Evolutionary conservation across 2,797 vertebrate species (phyloP), one percentile per base, ranked within the genome.

Genomic region (Psittacula echo): DNA sequence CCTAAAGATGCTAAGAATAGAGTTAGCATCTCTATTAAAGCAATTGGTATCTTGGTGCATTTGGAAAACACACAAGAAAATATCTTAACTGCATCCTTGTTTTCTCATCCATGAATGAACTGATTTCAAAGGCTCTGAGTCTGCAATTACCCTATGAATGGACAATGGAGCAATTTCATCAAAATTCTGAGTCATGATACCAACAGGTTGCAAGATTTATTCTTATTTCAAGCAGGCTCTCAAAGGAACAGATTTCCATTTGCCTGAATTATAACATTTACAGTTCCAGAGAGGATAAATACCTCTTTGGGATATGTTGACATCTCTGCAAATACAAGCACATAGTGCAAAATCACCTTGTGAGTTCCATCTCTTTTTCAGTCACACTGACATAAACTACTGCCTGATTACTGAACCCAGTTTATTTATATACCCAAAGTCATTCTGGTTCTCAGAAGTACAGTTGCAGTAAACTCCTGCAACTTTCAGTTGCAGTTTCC

Each of bases 161-260:
- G n/a, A 60, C 24, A 84, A 32, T 22, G 50, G 51, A 61, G 29
- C 20, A 62, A 61, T 86, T 93, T 76, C 71, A 91, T 45, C 44
- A 87, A 82, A 88, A 81, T 23, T 7, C 51, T 20, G 22, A 50
- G 34, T 41, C 19, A 54, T 79, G 53, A 85, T 78, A 82, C 32
- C 41, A 70, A 76, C 34, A 67, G 13, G 34, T 56, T 64, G 45
- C 73, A 81, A 75, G 58, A 85, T 71, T 60, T 90, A 61, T 79
- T 77, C 75, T 73, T 87, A 58, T 84, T 78, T 90, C 78, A 60
- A 54, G 27, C 30, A 54, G 26, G 24, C 42, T 86, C 74, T 85
- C 67, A 90, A 76, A 90, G 47, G 42, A 91, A 93, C 48, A 66
- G 45, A 66, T 64, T 95, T 88, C 48, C 8, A 77, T 92, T 61